Conservation (phyloP, 2,888 invertebrate genomes). For the Busseola fusca region DNA sequence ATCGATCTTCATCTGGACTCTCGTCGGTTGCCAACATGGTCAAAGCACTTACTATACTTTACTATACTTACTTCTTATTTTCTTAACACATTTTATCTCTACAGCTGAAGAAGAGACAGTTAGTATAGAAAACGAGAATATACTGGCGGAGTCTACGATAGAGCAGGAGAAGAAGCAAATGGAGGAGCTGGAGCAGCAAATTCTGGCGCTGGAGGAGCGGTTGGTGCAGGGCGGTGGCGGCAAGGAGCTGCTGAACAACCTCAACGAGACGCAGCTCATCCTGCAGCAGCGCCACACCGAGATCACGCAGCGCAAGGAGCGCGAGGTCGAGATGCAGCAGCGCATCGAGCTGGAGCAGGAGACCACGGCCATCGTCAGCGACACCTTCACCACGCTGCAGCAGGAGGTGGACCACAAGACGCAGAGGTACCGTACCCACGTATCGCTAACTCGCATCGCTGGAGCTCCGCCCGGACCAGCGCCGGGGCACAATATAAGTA, state of each 20-base stretch:
- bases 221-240: slow-evolving; percentile 95
- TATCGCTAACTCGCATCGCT: not conserved
- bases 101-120: slow-evolving; percentile 81
- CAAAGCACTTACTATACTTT: no score
- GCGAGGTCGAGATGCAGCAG: slow-evolving; percentile 97
- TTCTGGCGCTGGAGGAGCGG: slow-evolving; percentile 96
- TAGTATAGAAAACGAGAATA: slow-evolving; percentile 85
- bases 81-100: not conserved
- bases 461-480: no score
- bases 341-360: slow-evolving; percentile 98
- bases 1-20: no score
- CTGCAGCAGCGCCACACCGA: slow-evolving; percentile 94
- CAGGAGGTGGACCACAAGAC: slow-evolving; percentile 99
- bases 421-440: slow-evolving; percentile 82
- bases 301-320: slow-evolving; percentile 96
- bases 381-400: slow-evolving; percentile 96
- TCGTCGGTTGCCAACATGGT: not conserved
- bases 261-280: slow-evolving; percentile 97
- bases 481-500: no score
- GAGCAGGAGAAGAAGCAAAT: slow-evolving; percentile 92
- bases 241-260: slow-evolving; percentile 97
- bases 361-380: slow-evolving; percentile 95
- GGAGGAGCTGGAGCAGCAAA: slow-evolving; percentile 93
- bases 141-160: slow-evolving; percentile 85
- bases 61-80: not conserved